phyloP scores from a whole-genome alignment of 2,888 invertebrate genomes.

The Cantharis flavilabris region DNA sequence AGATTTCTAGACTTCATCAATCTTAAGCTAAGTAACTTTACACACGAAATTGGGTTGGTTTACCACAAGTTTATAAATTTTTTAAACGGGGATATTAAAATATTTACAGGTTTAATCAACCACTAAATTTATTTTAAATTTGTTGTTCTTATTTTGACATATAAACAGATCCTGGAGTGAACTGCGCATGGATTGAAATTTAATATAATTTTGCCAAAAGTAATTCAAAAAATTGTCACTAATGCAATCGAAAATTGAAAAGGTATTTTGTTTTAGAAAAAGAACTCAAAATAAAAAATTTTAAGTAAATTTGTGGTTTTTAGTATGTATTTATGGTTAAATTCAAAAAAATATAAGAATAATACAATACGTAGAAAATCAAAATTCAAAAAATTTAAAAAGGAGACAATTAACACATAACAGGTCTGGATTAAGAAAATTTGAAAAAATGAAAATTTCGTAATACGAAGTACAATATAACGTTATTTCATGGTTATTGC shows the following conservation, averaged over 20 bases:
- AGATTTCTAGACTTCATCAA: background rate
- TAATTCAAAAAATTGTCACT: background rate
- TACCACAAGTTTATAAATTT: background rate
- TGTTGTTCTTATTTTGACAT: background rate
- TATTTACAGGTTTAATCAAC: background rate
- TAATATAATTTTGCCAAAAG: background rate
- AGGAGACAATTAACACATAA: too few relatives aligned
- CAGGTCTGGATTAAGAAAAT: too few relatives aligned
- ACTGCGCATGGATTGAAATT: background rate
- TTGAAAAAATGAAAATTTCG: too few relatives aligned
- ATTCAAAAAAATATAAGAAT: too few relatives aligned
- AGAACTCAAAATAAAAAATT: too few relatives aligned
- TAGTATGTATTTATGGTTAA: too few relatives aligned
- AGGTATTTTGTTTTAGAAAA: background rate
- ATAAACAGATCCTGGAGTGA: background rate
- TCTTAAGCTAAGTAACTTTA: background rate
- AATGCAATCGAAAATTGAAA: background rate
- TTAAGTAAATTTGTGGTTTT: too few relatives aligned
- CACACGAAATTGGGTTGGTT: background rate
- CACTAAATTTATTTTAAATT: background rate
- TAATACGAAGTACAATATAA: too few relatives aligned
- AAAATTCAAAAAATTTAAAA: too few relatives aligned
- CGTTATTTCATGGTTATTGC: too few relatives aligned
- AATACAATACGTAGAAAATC: too few relatives aligned
- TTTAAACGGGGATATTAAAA: background rate